These are phyloP conservation scores for Cydia fagiglandana DNA, from an alignment of 1,140 invertebrate genomes.

Conservation along the genomic window DNA sequence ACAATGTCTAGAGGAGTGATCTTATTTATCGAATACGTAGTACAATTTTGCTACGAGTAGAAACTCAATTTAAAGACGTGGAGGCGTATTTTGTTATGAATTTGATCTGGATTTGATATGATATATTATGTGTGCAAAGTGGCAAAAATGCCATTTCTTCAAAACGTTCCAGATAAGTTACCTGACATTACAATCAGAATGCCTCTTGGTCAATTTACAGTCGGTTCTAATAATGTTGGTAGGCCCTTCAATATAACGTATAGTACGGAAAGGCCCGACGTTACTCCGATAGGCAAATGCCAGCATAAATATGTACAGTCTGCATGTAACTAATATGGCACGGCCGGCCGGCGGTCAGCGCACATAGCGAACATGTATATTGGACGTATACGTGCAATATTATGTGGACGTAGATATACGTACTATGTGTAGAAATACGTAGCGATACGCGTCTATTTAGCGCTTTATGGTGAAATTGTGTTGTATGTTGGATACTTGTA, in stretches of 20 bases:
- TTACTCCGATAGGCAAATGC: background rate
- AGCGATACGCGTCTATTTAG: background rate
- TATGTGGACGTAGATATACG: background rate
- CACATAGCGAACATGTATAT: background rate
- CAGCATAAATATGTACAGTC: background rate
- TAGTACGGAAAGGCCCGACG: background rate
- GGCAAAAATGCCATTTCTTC: too few relatives aligned
- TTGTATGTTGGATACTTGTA: too few relatives aligned
- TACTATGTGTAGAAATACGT: background rate
- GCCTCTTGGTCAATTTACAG: background rate
- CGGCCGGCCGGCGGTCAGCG: background rate
- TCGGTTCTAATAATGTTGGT: background rate
- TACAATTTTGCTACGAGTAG: too few relatives aligned
- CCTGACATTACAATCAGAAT: too few relatives aligned
- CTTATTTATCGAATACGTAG: too few relatives aligned
- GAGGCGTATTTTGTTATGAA: too few relatives aligned
- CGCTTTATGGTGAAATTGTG: background rate
- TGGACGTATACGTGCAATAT: too few relatives aligned
- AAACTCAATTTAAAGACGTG: too few relatives aligned
- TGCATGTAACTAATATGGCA: background rate
- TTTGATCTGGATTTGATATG: too few relatives aligned
- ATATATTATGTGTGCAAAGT: too few relatives aligned
- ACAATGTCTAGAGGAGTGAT: too few relatives aligned
- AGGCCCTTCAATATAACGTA: background rate
- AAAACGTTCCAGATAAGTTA: too few relatives aligned